phyloP scores from a whole-genome alignment of 2,888 invertebrate species.

The Leptinotarsa tumamoca region DNA sequence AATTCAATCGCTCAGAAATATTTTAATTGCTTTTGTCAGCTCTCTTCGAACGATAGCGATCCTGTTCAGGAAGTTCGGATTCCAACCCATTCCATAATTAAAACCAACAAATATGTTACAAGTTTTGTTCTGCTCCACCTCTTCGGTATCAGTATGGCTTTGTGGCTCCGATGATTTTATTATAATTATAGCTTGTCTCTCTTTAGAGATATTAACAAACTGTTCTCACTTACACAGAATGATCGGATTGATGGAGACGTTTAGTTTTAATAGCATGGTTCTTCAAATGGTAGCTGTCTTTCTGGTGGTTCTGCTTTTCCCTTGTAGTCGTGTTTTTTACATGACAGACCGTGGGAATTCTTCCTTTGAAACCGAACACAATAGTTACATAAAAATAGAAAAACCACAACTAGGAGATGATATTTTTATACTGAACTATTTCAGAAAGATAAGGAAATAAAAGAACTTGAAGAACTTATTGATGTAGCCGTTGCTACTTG shows the following conservation, averaged over 20 bases:
- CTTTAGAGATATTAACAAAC: constrained; percentile 18
- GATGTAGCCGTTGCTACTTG: too few relatives aligned
- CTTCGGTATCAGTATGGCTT: constrained; percentile 19
- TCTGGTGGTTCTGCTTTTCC: background rate
- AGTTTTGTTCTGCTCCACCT: constrained; percentile 29
- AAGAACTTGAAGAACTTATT: too few relatives aligned
- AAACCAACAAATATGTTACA: constrained; percentile 27
- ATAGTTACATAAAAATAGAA: too few relatives aligned
- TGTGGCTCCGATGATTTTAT: constrained; percentile 20
- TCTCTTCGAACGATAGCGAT: constrained; percentile 7
- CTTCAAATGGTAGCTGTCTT: constrained; percentile 14
- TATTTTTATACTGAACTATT: too few relatives aligned
- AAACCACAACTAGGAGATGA: too few relatives aligned
- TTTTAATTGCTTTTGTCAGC: constrained; percentile 21
- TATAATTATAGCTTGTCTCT: constrained; percentile 25
- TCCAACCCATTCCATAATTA: constrained; percentile 19
- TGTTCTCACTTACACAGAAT: constrained; percentile 13
- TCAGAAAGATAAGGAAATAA: too few relatives aligned
- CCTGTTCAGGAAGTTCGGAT: constrained; percentile 18
- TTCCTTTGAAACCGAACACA: too few relatives aligned
- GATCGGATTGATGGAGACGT: constrained; percentile 17
- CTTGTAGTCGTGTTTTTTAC: background rate
- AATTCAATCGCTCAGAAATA: constrained; percentile 16
- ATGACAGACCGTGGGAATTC: background rate
- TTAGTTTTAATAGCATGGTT: constrained; percentile 16